Percentiles rank a stretch among this genome's conserved stretches.
These are phyloP conservation scores for Vulpes ferrilata DNA, from an alignment of 2,113 vertebrate species.

Conservation along the genomic window DNA sequence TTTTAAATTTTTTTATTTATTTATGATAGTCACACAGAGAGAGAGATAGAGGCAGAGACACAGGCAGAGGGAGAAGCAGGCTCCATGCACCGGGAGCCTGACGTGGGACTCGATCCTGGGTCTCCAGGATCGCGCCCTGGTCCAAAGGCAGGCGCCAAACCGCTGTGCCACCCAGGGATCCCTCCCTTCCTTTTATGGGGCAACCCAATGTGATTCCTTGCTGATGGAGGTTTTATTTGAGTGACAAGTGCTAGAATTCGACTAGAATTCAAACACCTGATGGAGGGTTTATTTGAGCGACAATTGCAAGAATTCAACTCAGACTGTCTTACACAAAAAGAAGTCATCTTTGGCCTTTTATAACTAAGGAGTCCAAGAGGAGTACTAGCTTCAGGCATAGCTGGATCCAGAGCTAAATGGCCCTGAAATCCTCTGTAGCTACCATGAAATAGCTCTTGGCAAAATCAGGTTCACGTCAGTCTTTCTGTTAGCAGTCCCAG, in stretches of 20 bases:
- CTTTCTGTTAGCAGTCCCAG: background rate
- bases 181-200: background rate
- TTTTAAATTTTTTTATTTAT: too few relatives aligned
- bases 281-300: background rate
- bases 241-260: slow-evolving; percentile 31
- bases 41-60: too few relatives aligned
- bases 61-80: too few relatives aligned
- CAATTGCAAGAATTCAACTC: slow-evolving; percentile 40
- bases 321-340: background rate
- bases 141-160: too few relatives aligned
- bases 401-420: background rate
- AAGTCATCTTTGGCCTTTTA: background rate
- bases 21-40: too few relatives aligned
- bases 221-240: background rate
- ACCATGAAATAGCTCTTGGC: background rate
- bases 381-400: background rate
- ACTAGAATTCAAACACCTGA: background rate
- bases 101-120: too few relatives aligned
- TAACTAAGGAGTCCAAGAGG: background rate
- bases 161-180: too few relatives aligned
- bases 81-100: too few relatives aligned
- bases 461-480: background rate
- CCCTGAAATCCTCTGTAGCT: background rate
- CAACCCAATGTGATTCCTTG: background rate
- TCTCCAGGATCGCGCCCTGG: too few relatives aligned